Evolutionary conservation across 1,140 invertebrate genomes (phyloP).

Genomic region (Bombus waltoni): DNA sequence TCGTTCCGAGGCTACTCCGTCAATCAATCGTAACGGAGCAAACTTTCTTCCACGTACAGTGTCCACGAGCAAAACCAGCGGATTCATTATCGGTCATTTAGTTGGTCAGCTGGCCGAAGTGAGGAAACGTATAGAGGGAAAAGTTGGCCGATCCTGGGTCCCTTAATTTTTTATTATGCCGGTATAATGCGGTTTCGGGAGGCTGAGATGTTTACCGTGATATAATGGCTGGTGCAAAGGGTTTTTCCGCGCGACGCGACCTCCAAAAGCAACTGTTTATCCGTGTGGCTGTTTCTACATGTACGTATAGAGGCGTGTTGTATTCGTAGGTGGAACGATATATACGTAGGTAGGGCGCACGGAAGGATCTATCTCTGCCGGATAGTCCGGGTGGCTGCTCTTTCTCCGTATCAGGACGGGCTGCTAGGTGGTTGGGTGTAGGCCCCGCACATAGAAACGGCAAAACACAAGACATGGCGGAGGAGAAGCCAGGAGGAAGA

Average conservation of each 20-base stretch:
- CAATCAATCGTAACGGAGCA: background rate
- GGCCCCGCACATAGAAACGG: slow-evolving; percentile 59
- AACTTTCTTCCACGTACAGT: background rate
- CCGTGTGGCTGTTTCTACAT: background rate
- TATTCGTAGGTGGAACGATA: slow-evolving; percentile 45
- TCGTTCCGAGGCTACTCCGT: background rate
- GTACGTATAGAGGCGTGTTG: background rate
- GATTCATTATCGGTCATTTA: slow-evolving; percentile 39
- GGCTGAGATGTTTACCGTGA: slow-evolving; percentile 46
- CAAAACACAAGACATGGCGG: slow-evolving; percentile 64
- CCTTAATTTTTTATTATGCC: slow-evolving; percentile 55
- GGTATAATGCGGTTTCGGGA: slow-evolving; percentile 1
- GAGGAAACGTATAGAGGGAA: background rate
- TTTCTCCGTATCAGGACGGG: slow-evolving; percentile 63
- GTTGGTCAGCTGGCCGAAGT: slow-evolving; percentile 14
- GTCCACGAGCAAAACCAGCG: background rate
- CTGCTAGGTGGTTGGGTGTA: slow-evolving; percentile 29
- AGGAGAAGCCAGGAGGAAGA: slow-evolving; percentile 52
- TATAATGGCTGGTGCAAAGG: slow-evolving; percentile 52
- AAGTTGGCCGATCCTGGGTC: background rate
- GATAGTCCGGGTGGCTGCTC: slow-evolving; percentile 67
- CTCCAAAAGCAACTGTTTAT: background rate
- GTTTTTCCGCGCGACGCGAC: slow-evolving; percentile 28
- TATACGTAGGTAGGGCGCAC: slow-evolving; percentile 44
- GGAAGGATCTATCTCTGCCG: slow-evolving; percentile 64